A percentile compares a stretch with the other conserved stretches of the same genome.
These are phyloP conservation scores for Oxygymnocypris stewartii DNA, from an alignment of 2,113 vertebrate species.

Conservation along the genomic window DNA sequence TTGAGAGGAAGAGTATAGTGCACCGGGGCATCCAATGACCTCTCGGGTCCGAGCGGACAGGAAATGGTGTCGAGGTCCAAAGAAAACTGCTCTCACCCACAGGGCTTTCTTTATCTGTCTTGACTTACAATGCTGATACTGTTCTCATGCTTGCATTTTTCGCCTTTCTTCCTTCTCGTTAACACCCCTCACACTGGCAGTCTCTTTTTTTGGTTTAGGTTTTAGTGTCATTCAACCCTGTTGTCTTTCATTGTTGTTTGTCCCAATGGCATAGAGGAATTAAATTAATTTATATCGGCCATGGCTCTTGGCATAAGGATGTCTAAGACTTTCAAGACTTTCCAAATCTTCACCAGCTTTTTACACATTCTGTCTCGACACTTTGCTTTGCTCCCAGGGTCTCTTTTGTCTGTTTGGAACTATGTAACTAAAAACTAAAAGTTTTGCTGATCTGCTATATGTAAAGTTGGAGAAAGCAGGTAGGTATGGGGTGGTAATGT, in stretches of 20 bases:
- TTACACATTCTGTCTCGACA: not conserved
- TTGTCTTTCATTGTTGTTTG: not conserved
- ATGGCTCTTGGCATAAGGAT: not conserved
- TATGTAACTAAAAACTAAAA: not conserved
- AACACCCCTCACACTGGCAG: slow-evolving; percentile 9
- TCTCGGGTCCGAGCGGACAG: slow-evolving; percentile 46
- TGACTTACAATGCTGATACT: slow-evolving; percentile 43
- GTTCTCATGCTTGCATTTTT: not conserved
- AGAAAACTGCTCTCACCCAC: slow-evolving; percentile 48
- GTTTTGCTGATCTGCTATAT: not conserved
- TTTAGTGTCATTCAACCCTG: not conserved
- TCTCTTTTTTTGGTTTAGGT: slow-evolving; percentile 9
- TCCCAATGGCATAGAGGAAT: not conserved
- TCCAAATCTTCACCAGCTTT: not conserved
- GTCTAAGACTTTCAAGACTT: not conserved
- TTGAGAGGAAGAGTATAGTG: slow-evolving; percentile 28
- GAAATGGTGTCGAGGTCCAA: slow-evolving; percentile 55
- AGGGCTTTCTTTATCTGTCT: slow-evolving; percentile 25
- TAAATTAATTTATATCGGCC: not conserved
- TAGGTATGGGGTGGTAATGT: not conserved
- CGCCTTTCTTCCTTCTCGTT: not conserved
- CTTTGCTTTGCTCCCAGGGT: not conserved
- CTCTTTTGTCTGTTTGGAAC: not conserved
- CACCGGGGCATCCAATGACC: slow-evolving; percentile 33
- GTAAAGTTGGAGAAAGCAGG: not conserved